A percentile compares a stretch with the other conserved stretches of the same genome.
Evolutionary conservation across 2,113 vertebrate species (phyloP).

Genomic region (Dipodomys ordii): DNA sequence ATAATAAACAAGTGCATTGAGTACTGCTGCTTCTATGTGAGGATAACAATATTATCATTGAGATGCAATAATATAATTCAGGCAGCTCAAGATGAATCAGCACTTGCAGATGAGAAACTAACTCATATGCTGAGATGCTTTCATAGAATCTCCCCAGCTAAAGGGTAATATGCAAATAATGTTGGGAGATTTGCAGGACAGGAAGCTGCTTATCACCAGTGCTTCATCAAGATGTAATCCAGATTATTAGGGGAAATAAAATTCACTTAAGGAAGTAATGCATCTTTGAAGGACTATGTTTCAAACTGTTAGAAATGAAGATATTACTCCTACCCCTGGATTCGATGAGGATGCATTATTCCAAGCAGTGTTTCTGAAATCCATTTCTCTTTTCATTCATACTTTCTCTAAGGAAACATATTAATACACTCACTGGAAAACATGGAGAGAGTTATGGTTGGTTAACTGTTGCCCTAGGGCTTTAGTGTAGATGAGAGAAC

Average conservation of each 20-base stretch:
- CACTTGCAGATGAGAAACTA: background rate
- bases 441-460: background rate
- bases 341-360: background rate
- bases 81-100: background rate
- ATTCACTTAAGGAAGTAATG: background rate
- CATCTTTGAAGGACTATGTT: background rate
- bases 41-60: background rate
- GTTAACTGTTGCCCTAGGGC: rapidly evolving
- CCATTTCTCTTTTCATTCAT: background rate
- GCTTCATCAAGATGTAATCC: background rate
- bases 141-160: background rate
- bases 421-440: background rate
- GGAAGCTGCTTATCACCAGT: background rate
- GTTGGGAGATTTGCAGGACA: background rate
- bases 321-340: background rate
- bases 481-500: background rate
- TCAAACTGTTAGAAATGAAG: background rate
- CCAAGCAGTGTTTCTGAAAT: background rate
- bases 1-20: slow-evolving; percentile 52
- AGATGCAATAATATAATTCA: slow-evolving; percentile 13
- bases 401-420: background rate
- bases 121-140: background rate
- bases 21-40: background rate
- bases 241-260: background rate
- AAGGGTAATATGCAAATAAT: background rate